These are phyloP conservation scores for Mobula birostris DNA, from an alignment of 2,113 vertebrate species.

Conservation along the genomic window DNA sequence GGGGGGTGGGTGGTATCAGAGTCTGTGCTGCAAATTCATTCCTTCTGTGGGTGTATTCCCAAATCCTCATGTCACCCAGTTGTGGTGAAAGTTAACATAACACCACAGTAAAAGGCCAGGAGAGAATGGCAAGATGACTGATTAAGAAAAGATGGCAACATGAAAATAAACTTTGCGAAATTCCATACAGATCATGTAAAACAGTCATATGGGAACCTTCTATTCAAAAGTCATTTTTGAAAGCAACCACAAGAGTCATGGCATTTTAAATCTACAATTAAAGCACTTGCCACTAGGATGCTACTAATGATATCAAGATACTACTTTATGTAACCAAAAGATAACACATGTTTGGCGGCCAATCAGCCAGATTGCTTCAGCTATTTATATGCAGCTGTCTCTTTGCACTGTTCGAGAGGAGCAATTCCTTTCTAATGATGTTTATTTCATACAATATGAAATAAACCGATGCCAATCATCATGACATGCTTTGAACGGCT, in stretches of 20 bases:
- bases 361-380: not conserved
- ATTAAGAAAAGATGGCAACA: not conserved
- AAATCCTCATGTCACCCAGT: conserved; percentile 43
- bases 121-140: not conserved
- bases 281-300: conserved; percentile 49
- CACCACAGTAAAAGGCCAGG: not conserved
- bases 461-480: too few species aligned
- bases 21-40: conserved; percentile 66
- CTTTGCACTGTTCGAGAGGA: not conserved
- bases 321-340: conserved; percentile 18
- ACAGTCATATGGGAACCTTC: conserved; percentile 42
- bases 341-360: conserved; percentile 46
- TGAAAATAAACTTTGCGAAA: not conserved
- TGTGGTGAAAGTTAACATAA: conserved; percentile 41
- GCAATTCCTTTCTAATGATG: not conserved
- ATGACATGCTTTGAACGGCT: too few species aligned
- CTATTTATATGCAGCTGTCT: not conserved
- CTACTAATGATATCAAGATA: conserved; percentile 44
- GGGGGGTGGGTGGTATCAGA: conserved; percentile 70
- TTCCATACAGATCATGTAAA: conserved; percentile 37
- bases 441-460: not conserved
- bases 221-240: conserved; percentile 43
- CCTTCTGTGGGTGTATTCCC: conserved; percentile 70
- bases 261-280: conserved; percentile 43
- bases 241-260: conserved; percentile 44